Evolutionary conservation across 2,888 invertebrate species (phyloP).

Genomic region (Lamproptera curius): DNA sequence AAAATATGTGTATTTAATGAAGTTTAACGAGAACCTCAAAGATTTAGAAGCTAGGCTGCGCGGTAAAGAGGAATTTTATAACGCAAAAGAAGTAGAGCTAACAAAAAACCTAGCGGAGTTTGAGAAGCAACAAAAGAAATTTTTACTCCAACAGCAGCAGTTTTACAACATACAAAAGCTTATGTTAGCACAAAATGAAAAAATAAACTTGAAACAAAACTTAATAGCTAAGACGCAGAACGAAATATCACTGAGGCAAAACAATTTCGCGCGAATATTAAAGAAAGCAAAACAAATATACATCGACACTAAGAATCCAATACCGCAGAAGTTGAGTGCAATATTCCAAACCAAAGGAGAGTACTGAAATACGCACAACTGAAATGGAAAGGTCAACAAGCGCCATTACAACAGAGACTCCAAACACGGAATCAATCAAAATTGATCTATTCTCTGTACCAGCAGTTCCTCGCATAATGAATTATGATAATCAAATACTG

Average conservation of each 20-base stretch:
- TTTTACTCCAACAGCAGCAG: constrained; percentile 56
- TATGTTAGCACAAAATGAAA: constrained; percentile 62
- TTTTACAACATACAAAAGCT: constrained; percentile 62
- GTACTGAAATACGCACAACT: constrained; percentile 15
- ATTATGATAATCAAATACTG: constrained; percentile 56
- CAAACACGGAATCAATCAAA: constrained; percentile 50
- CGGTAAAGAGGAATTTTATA: constrained; percentile 41
- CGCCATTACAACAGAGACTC: constrained; percentile 24
- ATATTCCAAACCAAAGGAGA: constrained; percentile 20
- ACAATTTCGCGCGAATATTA: constrained; percentile 56
- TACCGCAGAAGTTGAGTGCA: constrained; percentile 20
- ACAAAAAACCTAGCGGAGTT: constrained; percentile 51
- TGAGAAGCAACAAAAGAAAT: constrained; percentile 60
- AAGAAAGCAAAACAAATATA: constrained; percentile 58
- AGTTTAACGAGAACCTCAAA: constrained; percentile 46
- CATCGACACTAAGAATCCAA: constrained; percentile 33
- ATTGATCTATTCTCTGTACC: constrained; percentile 61
- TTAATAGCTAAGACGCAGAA: constrained; percentile 59
- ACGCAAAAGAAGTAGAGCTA: constrained; percentile 47
- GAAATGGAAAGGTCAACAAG: constrained; percentile 28
- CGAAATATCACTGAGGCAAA: constrained; percentile 62
- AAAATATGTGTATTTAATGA: constrained; percentile 47
- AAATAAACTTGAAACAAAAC: constrained; percentile 57
- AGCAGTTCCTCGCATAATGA: constrained; percentile 36
- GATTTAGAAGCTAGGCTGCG: constrained; percentile 39